These are phyloP conservation scores for Catharus bicknelli DNA, from an alignment of 2,113 vertebrate species.

Conservation along the genomic window DNA sequence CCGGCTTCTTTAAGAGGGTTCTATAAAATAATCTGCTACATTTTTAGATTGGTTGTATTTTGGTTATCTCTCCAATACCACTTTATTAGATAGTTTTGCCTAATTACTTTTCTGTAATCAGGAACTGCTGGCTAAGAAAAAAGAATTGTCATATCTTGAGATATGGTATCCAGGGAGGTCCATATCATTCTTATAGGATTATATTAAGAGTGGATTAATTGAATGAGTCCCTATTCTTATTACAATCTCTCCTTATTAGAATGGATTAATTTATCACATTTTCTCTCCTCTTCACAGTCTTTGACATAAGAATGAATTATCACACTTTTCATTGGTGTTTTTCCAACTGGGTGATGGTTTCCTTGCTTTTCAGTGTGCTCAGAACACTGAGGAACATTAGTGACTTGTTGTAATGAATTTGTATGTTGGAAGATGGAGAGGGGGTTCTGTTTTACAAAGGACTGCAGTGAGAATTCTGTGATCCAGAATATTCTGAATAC, in stretches of 20 bases:
- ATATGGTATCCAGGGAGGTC: slow-evolving; percentile 38
- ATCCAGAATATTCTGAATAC: neutral
- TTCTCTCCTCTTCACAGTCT: slow-evolving; percentile 36
- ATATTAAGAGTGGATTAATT: slow-evolving; percentile 68
- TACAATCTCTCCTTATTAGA: slow-evolving; percentile 65
- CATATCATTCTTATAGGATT: slow-evolving; percentile 65
- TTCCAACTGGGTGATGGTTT: neutral
- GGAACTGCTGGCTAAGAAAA: slow-evolving; percentile 59
- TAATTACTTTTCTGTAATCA: slow-evolving; percentile 71
- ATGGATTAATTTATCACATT: slow-evolving; percentile 68
- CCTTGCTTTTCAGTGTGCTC: slow-evolving; percentile 1
- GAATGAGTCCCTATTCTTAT: slow-evolving; percentile 58
- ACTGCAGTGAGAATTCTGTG: neutral
- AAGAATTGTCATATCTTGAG: slow-evolving; percentile 55
- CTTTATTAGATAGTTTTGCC: slow-evolving; percentile 67
- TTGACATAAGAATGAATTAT: slow-evolving; percentile 62
- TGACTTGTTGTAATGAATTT: neutral
- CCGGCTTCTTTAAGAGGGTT: slow-evolving; percentile 11
- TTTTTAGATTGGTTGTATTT: slow-evolving; percentile 21
- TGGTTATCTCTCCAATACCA: slow-evolving; percentile 55
- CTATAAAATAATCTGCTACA: neutral
- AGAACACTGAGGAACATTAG: neutral
- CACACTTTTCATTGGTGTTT: neutral
- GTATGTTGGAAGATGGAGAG: neutral
- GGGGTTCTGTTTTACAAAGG: neutral